Base-by-base conservation (phyloP, 2,888 invertebrate species). In the Spodoptera exigua region DNA sequence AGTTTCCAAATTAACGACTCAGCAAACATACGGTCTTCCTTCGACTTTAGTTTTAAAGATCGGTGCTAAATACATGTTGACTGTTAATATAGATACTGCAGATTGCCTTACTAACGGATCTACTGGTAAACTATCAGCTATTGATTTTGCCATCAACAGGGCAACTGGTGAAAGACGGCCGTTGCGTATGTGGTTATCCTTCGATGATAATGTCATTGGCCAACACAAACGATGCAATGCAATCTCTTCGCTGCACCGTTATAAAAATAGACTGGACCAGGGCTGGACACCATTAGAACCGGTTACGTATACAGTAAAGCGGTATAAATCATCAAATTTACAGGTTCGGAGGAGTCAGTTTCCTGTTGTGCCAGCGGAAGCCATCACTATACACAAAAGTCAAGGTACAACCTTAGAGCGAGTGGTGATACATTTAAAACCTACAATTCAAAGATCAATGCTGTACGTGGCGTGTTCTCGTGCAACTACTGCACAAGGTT, bases 401-500 rank as follows among this genome's bases (percentile, higher is more conserved):
- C 39, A 39, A 10, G 39, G 39, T 39, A 14, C 39, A 14, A 39
- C 39, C 4, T 39, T 39, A 39, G 39, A 39, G 9, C 14, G 16
- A 39, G 39, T 39, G 3, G 39, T 39, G 4, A 11, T 39, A 4
- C 39, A 39, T 39, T 16, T 39, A 16, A 16, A 14, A 16, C 14
- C 14, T 16, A 39, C 14, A 2, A 17, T 40, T 17, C 16, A 40
- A 40, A 40, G 40, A 3, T 40, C 40, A 1, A 40, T 40, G 40
- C 4, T 40, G 39, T 39, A 39, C 14, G 39, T 39, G 2, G 39
- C 39, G 4, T 40, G 40, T 40, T 40, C 40, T 16, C 16, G 40
- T 5, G 40, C 40, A 17, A 40, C 17, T 16, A 17, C 40, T 10
- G 16, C 40, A 10, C 17, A 9, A 17, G 16, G 40, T 17, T 3